Evolutionary conservation across 2,797 vertebrate species (phyloP).

Genomic region (Premnoplex brunnescens): DNA sequence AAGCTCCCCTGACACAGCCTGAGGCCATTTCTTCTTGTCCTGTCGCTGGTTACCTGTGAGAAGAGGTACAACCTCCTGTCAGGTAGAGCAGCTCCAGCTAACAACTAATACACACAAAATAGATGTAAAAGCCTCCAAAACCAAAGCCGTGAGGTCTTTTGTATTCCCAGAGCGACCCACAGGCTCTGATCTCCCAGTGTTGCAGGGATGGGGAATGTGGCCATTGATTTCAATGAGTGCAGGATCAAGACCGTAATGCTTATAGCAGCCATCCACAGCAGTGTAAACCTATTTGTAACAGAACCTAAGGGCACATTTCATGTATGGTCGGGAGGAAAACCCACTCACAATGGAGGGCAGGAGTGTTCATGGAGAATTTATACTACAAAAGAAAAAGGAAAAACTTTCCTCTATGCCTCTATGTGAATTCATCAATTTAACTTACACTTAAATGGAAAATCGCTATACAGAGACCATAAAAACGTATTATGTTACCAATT

Average conservation of each 20-base stretch:
- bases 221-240: slow-evolving; percentile 59
- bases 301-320: slow-evolving; percentile 69
- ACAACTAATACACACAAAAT: neutral
- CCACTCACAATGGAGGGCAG: slow-evolving; percentile 63
- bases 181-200: neutral
- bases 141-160: neutral
- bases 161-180: neutral
- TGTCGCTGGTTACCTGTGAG: neutral
- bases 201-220: neutral
- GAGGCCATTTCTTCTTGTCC: accelerated
- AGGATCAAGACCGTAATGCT: slow-evolving; percentile 63
- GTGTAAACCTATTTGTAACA: slow-evolving; percentile 56
- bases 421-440: slow-evolving; percentile 77
- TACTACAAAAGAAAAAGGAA: slow-evolving; percentile 62
- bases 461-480: slow-evolving; percentile 76
- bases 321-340: slow-evolving; percentile 53
- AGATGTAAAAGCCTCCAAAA: neutral
- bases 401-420: slow-evolving; percentile 64
- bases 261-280: slow-evolving; percentile 43
- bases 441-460: slow-evolving; percentile 76
- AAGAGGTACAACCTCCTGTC: accelerated
- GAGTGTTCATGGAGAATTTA: slow-evolving; percentile 70
- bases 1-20: too few species aligned
- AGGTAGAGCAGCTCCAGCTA: accelerated
- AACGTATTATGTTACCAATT: slow-evolving; percentile 74